These are phyloP conservation scores for Yasuhikotakia modesta DNA, from an alignment of 2,797 vertebrate genomes.

Conservation along the genomic window DNA sequence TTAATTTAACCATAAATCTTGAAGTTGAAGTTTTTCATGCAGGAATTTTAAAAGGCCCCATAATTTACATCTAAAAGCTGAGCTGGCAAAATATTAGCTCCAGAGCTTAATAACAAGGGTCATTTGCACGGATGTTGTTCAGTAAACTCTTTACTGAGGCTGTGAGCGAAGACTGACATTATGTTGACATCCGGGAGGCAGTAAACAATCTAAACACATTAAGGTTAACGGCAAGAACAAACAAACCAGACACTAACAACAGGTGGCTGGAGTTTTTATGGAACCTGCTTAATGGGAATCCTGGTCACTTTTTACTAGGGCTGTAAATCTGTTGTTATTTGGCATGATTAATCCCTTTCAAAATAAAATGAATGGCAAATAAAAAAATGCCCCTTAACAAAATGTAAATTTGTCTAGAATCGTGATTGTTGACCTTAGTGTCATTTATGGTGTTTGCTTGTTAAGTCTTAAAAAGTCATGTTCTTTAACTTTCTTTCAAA, in stretches of 20 bases:
- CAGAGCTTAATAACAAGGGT: conserved; percentile 64
- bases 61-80: conserved; percentile 64
- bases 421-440: not conserved
- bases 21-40: conserved; percentile 59
- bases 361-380: too few relatives aligned
- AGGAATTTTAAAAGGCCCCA: conserved; percentile 57
- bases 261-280: conserved; percentile 38
- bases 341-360: too few relatives aligned
- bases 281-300: conserved; percentile 8
- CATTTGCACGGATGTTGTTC: conserved; percentile 72
- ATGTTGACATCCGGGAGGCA: conserved; percentile 54
- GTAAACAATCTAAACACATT: conserved; percentile 62
- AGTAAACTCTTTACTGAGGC: conserved; percentile 70
- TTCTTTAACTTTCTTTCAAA: too few relatives aligned
- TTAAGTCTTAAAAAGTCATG: too few relatives aligned
- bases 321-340: not conserved
- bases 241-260: conserved; percentile 36
- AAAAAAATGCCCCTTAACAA: too few relatives aligned
- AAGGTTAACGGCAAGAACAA: conserved; percentile 61
- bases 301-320: not conserved
- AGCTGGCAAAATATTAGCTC: conserved; percentile 64
- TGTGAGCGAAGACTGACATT: conserved; percentile 64
- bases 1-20: conserved; percentile 66
- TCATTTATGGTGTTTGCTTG: not conserved
- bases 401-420: too few relatives aligned